Evolutionary conservation across 2,113 vertebrate genomes (phyloP).

Genomic region (Noturus placidus): DNA sequence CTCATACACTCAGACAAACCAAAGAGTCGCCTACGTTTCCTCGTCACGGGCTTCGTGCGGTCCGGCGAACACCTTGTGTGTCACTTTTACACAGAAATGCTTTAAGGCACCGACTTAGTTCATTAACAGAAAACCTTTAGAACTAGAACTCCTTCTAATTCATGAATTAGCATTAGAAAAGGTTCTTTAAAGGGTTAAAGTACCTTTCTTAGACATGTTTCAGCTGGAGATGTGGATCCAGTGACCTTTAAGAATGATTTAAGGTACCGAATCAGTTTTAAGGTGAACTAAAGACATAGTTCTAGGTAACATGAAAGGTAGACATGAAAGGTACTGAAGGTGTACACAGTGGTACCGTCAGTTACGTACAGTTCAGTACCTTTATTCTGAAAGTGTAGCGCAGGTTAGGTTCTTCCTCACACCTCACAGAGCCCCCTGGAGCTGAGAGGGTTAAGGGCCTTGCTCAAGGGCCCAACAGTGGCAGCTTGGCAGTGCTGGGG

Average conservation of each 20-base stretch:
- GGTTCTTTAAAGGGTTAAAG: neutral
- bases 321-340: neutral
- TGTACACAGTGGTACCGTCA: neutral
- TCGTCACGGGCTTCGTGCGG: neutral
- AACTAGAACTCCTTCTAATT: neutral
- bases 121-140: neutral
- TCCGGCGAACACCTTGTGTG: neutral
- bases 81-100: neutral
- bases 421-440: no score
- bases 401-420: no score
- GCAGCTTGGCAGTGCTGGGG: no score
- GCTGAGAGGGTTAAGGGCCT: no score
- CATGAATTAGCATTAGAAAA: neutral
- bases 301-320: neutral
- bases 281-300: neutral
- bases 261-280: neutral
- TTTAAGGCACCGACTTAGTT: no score
- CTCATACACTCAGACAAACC: neutral
- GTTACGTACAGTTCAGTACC: neutral
- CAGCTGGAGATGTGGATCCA: neutral
- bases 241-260: neutral
- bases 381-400: neutral
- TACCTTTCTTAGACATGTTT: neutral
- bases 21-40: neutral
- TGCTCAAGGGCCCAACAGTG: no score